Conservation (phyloP, 1,140 invertebrate species). For the Meloidogyne chitwoodi region DNA sequence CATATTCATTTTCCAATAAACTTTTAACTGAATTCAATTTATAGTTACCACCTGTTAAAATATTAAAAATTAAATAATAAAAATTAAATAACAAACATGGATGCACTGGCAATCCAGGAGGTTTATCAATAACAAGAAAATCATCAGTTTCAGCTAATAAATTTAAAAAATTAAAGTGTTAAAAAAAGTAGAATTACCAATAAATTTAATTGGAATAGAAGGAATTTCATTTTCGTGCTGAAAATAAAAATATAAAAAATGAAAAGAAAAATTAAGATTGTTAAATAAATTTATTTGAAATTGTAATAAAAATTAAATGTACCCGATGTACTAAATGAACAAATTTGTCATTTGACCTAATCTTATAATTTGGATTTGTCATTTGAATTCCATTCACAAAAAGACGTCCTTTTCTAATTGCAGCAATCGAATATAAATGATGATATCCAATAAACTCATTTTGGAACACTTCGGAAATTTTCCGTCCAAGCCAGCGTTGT, state of each 20-base stretch:
- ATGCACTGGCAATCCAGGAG: conserved; percentile 93
- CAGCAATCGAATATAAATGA: conserved; percentile 67
- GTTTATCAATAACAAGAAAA: conserved; percentile 98
- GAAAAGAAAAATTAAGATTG: too few species aligned
- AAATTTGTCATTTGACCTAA: conserved; percentile 87
- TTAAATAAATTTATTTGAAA: too few species aligned
- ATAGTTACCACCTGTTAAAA: conserved; percentile 51
- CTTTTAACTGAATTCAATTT: conserved; percentile 49
- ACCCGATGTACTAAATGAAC: conserved; percentile 74
- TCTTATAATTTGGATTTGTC: conserved; percentile 75
- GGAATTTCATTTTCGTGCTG: conserved; percentile 29
- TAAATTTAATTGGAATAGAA: conserved; percentile 65
- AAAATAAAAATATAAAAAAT: not conserved
- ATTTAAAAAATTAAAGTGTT: not conserved
- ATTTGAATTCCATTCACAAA: conserved; percentile 91
- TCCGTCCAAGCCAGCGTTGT: conserved; percentile 90
- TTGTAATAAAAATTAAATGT: not conserved
- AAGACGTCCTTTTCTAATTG: conserved; percentile 80
- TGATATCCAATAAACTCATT: conserved; percentile 67
- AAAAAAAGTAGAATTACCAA: conserved; percentile 60
- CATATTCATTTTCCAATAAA: conserved; percentile 36
- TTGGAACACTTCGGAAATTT: conserved; percentile 86
- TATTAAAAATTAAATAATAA: not conserved
- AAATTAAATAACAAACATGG: conserved; percentile 64
- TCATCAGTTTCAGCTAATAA: conserved; percentile 86